Percentiles rank a stretch among this genome's conserved stretches.
phyloP scores from a whole-genome alignment of 2,888 invertebrate species.

The Gastracanthus pulcherrimus region DNA sequence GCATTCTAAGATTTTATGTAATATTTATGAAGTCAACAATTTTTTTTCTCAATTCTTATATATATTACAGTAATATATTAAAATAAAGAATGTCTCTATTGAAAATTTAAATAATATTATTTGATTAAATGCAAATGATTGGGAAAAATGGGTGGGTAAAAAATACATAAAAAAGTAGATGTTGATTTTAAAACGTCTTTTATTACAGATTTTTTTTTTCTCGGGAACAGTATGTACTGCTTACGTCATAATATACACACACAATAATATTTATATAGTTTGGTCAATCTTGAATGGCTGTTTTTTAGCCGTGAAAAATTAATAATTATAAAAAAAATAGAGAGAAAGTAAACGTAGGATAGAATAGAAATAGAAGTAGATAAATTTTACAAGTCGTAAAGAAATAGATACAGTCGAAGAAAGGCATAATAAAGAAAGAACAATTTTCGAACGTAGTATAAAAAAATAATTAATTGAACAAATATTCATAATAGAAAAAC shows the following conservation, averaged over 20 bases:
- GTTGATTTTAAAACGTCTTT: constrained; percentile 67
- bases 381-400: constrained; percentile 53
- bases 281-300: constrained; percentile 61
- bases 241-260: constrained; percentile 66
- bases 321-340: constrained; percentile 53
- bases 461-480: constrained; percentile 24
- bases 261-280: constrained; percentile 59
- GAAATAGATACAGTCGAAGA: constrained; percentile 60
- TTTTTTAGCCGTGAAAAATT: constrained; percentile 9
- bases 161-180: neutral
- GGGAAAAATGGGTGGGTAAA: neutral
- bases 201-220: constrained; percentile 68
- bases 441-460: constrained; percentile 31
- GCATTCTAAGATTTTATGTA: too few relatives aligned
- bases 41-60: too few relatives aligned
- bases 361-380: constrained; percentile 12
- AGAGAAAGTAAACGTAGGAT: constrained; percentile 28
- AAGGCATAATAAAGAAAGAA: constrained; percentile 40
- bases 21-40: too few relatives aligned
- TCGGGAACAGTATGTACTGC: constrained; percentile 62
- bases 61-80: too few relatives aligned
- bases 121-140: neutral
- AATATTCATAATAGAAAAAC: constrained; percentile 47
- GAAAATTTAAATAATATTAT: neutral
- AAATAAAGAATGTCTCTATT: too few relatives aligned